Conservation (phyloP, 1,140 invertebrate species). For the Vanessa atalanta region DNA sequence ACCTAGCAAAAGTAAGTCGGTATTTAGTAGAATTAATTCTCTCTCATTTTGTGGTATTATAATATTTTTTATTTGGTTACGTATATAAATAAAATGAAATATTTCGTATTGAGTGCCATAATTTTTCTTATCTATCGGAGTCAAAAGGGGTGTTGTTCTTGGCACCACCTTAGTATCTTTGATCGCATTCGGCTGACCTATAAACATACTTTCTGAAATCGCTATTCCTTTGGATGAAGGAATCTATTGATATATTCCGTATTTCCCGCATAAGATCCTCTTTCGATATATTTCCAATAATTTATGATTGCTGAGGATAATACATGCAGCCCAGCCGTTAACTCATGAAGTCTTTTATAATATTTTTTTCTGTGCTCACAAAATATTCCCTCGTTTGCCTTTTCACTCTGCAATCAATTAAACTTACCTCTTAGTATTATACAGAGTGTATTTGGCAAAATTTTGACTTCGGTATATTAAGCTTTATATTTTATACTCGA, state of each 20-base stretch:
- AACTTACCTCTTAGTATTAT: no score
- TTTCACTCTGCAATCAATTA: no score
- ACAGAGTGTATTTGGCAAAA: no score
- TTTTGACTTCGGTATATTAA: no score
- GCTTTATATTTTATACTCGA: no score
- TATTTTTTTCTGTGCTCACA: background rate
- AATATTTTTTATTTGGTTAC: background rate
- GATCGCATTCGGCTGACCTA: slow-evolving; percentile 70
- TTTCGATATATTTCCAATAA: slow-evolving; percentile 24
- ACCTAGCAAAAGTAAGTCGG: background rate
- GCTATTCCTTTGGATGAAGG: slow-evolving; percentile 29
- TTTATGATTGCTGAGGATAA: slow-evolving; percentile 24
- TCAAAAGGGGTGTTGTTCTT: slow-evolving; percentile 35
- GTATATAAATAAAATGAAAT: background rate
- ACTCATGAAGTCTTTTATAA: slow-evolving; percentile 4
- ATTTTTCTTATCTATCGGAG: background rate
- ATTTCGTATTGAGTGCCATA: background rate
- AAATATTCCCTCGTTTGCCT: no score
- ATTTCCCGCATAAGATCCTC: slow-evolving; percentile 3
- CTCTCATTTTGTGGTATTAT: background rate
- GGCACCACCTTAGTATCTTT: slow-evolving; percentile 40
- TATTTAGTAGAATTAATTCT: background rate
- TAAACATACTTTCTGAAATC: slow-evolving; percentile 63
- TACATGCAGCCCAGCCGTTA: background rate
- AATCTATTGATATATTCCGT: slow-evolving; percentile 18